Evolutionary conservation across 2,888 invertebrate species (phyloP).

Genomic region (Tyria jacobaeae): DNA sequence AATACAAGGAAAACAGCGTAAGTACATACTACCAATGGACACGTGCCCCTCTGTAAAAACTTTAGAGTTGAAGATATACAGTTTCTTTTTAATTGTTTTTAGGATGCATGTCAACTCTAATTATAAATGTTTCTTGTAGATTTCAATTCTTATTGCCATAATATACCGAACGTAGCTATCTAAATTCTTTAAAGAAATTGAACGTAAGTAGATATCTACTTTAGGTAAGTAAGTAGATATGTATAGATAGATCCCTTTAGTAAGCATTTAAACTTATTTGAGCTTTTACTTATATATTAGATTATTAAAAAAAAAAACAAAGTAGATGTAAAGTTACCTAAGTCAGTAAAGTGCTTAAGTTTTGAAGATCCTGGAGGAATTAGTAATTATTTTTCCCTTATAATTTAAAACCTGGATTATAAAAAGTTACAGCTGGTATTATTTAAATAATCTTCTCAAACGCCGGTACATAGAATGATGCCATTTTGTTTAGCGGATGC

Average conservation of each 20-base stretch:
- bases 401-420: background rate
- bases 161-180: background rate
- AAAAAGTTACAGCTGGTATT: background rate
- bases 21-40: conserved; percentile 60
- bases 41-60: conserved; percentile 82
- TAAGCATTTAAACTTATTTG: background rate
- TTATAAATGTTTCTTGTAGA: background rate
- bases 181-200: background rate
- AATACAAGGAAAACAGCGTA: conserved; percentile 82
- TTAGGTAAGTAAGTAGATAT: background rate
- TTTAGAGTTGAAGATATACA: conserved; percentile 67
- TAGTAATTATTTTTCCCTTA: no score
- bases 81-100: conserved; percentile 56
- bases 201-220: background rate
- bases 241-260: background rate
- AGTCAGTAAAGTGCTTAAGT: no score
- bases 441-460: conserved; percentile 9
- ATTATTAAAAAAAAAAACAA: no score
- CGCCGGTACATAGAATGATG: conserved; percentile 56
- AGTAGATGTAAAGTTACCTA: background rate
- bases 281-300: no score
- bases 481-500: conserved; percentile 60
- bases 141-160: background rate
- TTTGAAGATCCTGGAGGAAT: no score
- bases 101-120: background rate